Base-by-base conservation (phyloP, 2,797 vertebrate genomes). In the Sebastes baramenuke region DNA sequence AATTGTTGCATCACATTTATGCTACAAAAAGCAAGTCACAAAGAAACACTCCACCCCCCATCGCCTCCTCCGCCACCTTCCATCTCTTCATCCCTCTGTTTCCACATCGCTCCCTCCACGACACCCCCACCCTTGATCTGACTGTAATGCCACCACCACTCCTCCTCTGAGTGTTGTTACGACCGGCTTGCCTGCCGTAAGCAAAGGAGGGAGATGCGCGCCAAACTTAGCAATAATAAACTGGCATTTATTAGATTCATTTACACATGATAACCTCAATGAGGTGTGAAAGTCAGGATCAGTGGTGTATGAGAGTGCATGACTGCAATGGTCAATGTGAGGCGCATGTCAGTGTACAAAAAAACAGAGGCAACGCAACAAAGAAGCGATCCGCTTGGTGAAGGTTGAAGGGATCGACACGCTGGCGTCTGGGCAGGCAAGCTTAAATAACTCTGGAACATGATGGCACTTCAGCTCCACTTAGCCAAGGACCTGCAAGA, bases 1-100 rank as follows among this genome's bases (percentile, higher is more conserved):
- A 85, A 77, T 79, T 74, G 82, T 93, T 95, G 90, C 94, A 94
- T 95, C 95, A 94, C 83, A 83, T 88, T 71, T 32, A 83, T 87
- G 77, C 72, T 72, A 36, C 49, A 82, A 78, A 79, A 83, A 68
- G 79, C 78, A 46, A 58, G 67, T 75, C 67, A 86, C 68, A 80
- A 75, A 74, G 68, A 89, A 70, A 81, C 60, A 79, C 79, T 77
- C 72, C 89, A 85, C 80, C 14, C 46, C 52, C 49, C 46, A 1
- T 16, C 34, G 14, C 58, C 69, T 18, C 24, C 29, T 25, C 24
- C 25, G 22, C 30, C n/a, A 46, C 55, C 52, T 72, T 61, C 22
- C 4, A 4, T 46, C 32, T 55, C 55, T 34, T 20, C 38, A 52
- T 64, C 5, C 11, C 72, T 36, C 24, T 5, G 6, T 32, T 64